Conservation (phyloP, 2,888 invertebrate species). For the Gortyna flavago region DNA sequence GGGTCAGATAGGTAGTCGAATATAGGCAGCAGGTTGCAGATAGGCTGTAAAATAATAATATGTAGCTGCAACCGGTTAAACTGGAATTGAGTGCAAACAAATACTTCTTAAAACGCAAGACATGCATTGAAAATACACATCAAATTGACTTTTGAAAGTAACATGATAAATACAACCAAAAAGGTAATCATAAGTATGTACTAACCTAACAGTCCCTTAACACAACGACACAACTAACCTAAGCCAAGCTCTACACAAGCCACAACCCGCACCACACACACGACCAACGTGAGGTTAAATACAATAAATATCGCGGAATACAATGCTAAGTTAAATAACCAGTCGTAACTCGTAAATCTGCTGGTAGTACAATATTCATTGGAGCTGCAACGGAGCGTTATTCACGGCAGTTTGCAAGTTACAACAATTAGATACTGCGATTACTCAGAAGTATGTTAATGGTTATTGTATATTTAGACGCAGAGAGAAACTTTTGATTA, state of each 20-base stretch:
- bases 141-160: not conserved
- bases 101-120: not conserved
- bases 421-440: slow-evolving; percentile 56
- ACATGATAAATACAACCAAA: not conserved
- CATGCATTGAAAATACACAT: not conserved
- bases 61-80: not conserved
- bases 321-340: slow-evolving; percentile 42
- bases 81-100: not conserved
- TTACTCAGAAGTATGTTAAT: slow-evolving; percentile 25
- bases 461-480: slow-evolving; percentile 26
- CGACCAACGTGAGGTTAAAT: slow-evolving; percentile 3
- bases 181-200: not conserved
- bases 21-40: not conserved
- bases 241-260: not conserved
- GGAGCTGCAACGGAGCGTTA: slow-evolving; percentile 40
- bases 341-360: slow-evolving; percentile 49
- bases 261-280: not conserved
- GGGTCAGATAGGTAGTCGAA: not conserved
- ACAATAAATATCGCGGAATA: slow-evolving; percentile 45
- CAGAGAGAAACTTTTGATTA: not conserved
- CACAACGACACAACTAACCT: not conserved
- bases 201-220: not conserved
- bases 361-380: slow-evolving; percentile 58
- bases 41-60: not conserved
- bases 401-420: slow-evolving; percentile 52